phyloP scores from a whole-genome alignment of 2,113 vertebrate genomes.

The Crotophaga sulcirostris region DNA sequence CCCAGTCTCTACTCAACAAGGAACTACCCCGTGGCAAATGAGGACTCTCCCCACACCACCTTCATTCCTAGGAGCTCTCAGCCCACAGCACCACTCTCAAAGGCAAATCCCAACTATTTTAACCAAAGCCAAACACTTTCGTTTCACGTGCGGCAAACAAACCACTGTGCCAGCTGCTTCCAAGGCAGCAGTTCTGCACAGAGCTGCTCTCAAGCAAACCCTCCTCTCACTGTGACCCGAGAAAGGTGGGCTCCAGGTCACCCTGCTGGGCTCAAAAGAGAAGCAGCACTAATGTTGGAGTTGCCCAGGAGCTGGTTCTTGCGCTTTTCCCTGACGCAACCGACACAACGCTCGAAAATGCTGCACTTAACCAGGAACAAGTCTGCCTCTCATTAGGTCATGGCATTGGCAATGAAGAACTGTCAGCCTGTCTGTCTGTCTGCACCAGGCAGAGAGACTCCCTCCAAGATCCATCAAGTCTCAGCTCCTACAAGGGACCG shows the following conservation, averaged over 20 bases:
- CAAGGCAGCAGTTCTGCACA: neutral
- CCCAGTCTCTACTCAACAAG: neutral
- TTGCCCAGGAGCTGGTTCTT: neutral
- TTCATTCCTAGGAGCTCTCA: fast-evolving
- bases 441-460: fast-evolving
- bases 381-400: neutral
- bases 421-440: neutral
- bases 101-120: neutral
- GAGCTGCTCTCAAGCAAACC: neutral
- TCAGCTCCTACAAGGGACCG: neutral
- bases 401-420: neutral
- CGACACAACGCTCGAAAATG: neutral
- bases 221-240: fast-evolving
- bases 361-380: fast-evolving
- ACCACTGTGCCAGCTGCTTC: neutral
- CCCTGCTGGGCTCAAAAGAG: neutral
- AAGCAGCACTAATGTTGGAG: neutral
- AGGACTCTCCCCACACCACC: neutral
- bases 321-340: neutral
- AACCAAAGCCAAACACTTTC: neutral
- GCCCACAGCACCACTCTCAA: neutral
- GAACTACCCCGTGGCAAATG: neutral
- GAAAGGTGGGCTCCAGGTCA: neutral
- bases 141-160: neutral
- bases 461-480: neutral